Evolutionary conservation across 2,113 vertebrate genomes (phyloP), one percentile per base, ranked within the genome.

Genomic region (Ageneiosus marmoratus): DNA sequence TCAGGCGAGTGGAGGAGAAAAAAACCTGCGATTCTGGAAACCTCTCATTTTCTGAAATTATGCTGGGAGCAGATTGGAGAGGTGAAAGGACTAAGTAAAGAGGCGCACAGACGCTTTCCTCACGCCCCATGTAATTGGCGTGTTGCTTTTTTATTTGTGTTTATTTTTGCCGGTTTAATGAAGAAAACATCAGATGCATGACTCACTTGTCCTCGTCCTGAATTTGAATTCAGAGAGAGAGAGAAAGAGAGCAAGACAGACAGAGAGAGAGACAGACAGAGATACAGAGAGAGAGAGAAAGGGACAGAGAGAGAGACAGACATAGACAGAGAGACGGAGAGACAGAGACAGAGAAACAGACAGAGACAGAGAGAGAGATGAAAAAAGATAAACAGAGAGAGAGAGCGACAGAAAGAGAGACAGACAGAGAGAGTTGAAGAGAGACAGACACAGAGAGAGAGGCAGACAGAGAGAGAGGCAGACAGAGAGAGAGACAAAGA

Each of bases 161-260:
- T 92, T 94, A 94, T 93, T 94, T 94, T 93, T 85, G 51, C 27
- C 70, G 37, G 93, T 92, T 93, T 93, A 94, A 94, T 85, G 50
- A 91, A 89, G 90, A 88, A 92, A 91, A 92, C 89, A 90, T 88
- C 88, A 87, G 56, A 85, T 89, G 89, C 88, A 87, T 83, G 89
- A 88, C 56, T 81, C 91, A 87, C 88, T 90, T 41, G 37, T 41
- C 37, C 89, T 13, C 65, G 20, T 82, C 15, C 65, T 74, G 67
- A 82, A 51, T 58, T 11, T 24, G 58, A 76, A 58, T 73, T 65
- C 27, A 13, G 7, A 29, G 75, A 79, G 53, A 80, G 77, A 70
- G 79, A 77, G 44, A 55, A 58, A 51, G 82, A 41, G 37, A 41
- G 37, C 2, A 5, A 41, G 37, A 41, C 37, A n/a, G n/a, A n/a